phyloP scores from a whole-genome alignment of 2,888 invertebrate genomes.

The Aelia acuminata region DNA sequence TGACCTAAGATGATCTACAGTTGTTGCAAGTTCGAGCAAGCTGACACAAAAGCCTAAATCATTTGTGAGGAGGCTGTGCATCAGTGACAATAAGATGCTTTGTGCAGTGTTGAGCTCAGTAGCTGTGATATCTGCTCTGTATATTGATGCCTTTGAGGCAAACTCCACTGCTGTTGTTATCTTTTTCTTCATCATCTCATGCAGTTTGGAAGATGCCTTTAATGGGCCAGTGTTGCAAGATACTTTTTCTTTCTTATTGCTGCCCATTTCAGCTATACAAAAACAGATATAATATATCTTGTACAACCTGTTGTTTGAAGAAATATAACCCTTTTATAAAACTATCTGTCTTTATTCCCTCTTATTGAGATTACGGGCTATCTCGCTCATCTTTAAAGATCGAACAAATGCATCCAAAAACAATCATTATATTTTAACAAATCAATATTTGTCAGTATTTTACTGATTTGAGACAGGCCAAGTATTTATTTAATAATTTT shows the following conservation, averaged over 20 bases:
- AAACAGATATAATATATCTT: neutral
- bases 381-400: too few species aligned
- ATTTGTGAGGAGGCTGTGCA: conserved; percentile 7
- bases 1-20: conserved; percentile 1
- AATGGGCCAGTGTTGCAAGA: neutral
- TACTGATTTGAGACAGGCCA: too few species aligned
- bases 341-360: too few species aligned
- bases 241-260: neutral
- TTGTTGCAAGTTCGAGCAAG: neutral
- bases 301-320: too few species aligned
- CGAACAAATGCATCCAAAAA: too few species aligned
- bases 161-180: neutral
- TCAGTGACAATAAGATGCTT: conserved; percentile 3
- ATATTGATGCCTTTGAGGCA: conserved; percentile 11
- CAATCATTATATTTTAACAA: too few species aligned
- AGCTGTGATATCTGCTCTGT: neutral
- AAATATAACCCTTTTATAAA: too few species aligned
- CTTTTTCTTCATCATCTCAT: conserved; percentile 6
- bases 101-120: conserved; percentile 43
- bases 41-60: conserved; percentile 34
- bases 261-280: neutral
- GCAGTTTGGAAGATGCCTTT: neutral
- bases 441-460: too few species aligned
- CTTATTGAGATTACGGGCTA: too few species aligned
- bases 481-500: too few species aligned